These are phyloP conservation scores for Kryptolebias ocellatus DNA, from an alignment of 2,797 vertebrate species.

Conservation along the genomic window DNA sequence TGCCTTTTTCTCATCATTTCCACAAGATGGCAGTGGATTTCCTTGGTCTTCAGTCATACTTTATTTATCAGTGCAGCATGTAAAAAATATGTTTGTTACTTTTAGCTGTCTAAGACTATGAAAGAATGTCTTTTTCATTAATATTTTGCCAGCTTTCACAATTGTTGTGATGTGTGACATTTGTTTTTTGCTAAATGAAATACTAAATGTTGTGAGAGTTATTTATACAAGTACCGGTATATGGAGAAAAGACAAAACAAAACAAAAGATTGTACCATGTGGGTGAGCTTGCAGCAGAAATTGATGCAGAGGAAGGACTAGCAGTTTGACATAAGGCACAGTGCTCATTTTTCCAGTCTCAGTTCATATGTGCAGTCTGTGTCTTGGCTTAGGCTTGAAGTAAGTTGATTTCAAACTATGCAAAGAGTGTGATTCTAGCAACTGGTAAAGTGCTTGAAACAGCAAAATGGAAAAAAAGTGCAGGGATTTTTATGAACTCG, in stretches of 20 bases:
- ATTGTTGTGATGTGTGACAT: not conserved
- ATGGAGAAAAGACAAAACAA: too few species aligned
- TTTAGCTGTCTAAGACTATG: not conserved
- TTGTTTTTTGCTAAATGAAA: not conserved
- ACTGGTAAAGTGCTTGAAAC: not conserved
- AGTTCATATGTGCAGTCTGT: not conserved
- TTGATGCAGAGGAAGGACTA: too few species aligned
- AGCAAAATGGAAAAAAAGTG: not conserved
- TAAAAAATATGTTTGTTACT: conserved; percentile 9
- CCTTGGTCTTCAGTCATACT: conserved; percentile 32
- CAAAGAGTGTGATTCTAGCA: not conserved
- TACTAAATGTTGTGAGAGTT: too few species aligned
- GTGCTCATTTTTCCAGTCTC: not conserved
- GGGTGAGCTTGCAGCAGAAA: too few species aligned
- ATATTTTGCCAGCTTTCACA: not conserved
- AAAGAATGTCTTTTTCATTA: not conserved
- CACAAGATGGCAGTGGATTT: conserved; percentile 77
- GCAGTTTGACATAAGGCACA: too few species aligned
- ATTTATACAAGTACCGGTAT: too few species aligned
- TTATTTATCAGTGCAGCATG: conserved; percentile 12
- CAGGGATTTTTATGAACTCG: not conserved
- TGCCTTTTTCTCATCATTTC: conserved; percentile 10
- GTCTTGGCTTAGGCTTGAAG: not conserved
- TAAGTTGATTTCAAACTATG: not conserved
- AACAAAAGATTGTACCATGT: too few species aligned